phyloP scores from a whole-genome alignment of 2,797 vertebrate species.

The Chromobotia macracanthus region DNA sequence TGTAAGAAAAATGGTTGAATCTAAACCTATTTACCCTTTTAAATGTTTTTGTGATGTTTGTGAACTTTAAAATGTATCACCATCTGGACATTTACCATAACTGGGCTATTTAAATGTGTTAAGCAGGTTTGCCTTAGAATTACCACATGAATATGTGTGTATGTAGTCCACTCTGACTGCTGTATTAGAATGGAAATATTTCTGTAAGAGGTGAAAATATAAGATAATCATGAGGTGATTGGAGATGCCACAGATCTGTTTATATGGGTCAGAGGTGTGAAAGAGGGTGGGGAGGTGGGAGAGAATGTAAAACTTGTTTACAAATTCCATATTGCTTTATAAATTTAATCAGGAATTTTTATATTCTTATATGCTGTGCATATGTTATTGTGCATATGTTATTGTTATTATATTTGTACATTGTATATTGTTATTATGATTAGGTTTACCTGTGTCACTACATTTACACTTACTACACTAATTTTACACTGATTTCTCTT shows the following conservation, averaged over 20 bases:
- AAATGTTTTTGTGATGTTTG: constrained; percentile 4
- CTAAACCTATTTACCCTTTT: not conserved
- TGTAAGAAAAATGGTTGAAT: not conserved
- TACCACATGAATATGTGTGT: constrained; percentile 50
- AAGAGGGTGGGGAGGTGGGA: constrained; percentile 22
- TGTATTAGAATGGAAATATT: constrained; percentile 65
- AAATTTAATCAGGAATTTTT: too few relatives aligned
- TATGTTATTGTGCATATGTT: too few relatives aligned
- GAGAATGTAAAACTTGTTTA: not conserved
- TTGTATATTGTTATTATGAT: too few relatives aligned
- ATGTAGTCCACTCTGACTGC: constrained; percentile 48
- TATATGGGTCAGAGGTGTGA: constrained; percentile 43
- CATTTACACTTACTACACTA: too few relatives aligned
- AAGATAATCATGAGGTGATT: constrained; percentile 59
- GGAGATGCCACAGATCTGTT: constrained; percentile 56
- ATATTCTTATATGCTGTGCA: too few relatives aligned
- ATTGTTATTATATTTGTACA: too few relatives aligned
- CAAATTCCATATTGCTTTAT: not conserved
- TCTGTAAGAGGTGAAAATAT: constrained; percentile 58
- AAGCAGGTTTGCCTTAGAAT: constrained; percentile 19
- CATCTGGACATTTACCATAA: not conserved
- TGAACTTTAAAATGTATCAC: not conserved
- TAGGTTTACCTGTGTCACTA: too few relatives aligned
- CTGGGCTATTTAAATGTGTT: constrained; percentile 5
- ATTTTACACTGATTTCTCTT: too few relatives aligned